Percentiles rank a stretch among this genome's conserved stretches.
Evolutionary conservation across 2,888 invertebrate genomes (phyloP).

Genomic region (Neria commutata): DNA sequence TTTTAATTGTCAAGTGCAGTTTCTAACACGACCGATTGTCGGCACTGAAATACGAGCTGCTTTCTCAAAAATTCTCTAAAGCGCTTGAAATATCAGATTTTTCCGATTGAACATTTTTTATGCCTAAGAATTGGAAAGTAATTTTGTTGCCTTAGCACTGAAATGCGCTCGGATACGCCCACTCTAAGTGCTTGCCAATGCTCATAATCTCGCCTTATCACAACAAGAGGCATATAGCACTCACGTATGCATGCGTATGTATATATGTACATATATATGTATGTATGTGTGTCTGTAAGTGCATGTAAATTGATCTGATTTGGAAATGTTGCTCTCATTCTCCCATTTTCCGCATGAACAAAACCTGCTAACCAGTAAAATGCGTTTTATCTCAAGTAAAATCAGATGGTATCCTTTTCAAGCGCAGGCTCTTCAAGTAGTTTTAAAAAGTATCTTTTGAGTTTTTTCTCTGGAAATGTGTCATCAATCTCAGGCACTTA

Average conservation of each 20-base stretch:
- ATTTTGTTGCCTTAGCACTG: neutral
- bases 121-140: no score
- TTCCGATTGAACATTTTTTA: no score
- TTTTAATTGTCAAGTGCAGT: slow-evolving; percentile 45
- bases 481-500: slow-evolving; percentile 15
- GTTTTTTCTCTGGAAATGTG: slow-evolving; percentile 23
- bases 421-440: slow-evolving; percentile 5
- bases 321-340: neutral
- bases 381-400: slow-evolving; percentile 11
- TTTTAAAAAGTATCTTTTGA: slow-evolving; percentile 33
- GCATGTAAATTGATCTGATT: slow-evolving; percentile 12
- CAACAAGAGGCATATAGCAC: slow-evolving; percentile 1
- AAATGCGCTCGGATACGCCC: slow-evolving; percentile 22
- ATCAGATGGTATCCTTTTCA: slow-evolving; percentile 5
- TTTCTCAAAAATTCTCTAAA: no score
- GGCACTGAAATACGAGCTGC: slow-evolving; percentile 7
- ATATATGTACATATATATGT: slow-evolving; percentile 16
- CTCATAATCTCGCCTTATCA: slow-evolving; percentile 47
- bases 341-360: slow-evolving; percentile 9
- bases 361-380: slow-evolving; percentile 27
- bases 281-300: slow-evolving; percentile 13
- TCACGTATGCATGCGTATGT: slow-evolving; percentile 11
- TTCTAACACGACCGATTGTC: slow-evolving; percentile 34
- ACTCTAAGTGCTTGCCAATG: slow-evolving; percentile 43
- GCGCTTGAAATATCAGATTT: no score